These are phyloP conservation scores for Nasonia longicornis DNA, from an alignment of 1,140 invertebrate species.

Conservation along the genomic window DNA sequence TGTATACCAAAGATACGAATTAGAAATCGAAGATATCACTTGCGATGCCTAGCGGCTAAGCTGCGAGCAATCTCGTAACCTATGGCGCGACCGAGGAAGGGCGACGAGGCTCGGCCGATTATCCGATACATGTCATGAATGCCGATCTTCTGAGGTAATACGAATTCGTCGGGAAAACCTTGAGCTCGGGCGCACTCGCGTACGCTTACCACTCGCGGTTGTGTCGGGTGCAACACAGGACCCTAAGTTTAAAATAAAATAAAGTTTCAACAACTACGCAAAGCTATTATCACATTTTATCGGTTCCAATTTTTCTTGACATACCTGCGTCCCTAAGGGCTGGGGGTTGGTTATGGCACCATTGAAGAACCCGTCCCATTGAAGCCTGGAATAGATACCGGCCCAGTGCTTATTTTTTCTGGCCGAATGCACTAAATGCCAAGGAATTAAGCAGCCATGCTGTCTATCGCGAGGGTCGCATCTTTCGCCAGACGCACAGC, in stretches of 20 bases:
- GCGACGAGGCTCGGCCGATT: conserved; percentile 90
- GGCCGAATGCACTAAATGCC: conserved; percentile 91
- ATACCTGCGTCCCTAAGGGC: conserved; percentile 86
- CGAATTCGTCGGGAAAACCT: conserved; percentile 85
- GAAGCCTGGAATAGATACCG: conserved; percentile 77
- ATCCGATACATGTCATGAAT: conserved; percentile 82
- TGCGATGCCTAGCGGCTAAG: not conserved
- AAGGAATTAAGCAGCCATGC: conserved; percentile 88
- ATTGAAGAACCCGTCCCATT: conserved; percentile 88
- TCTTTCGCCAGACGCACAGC: conserved; percentile 74
- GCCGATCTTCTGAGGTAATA: conserved; percentile 78
- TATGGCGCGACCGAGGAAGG: conserved; percentile 81
- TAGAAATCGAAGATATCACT: not conserved
- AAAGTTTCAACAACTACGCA: not conserved
- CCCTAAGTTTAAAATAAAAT: conserved; percentile 35
- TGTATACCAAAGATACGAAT: not conserved
- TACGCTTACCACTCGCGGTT: conserved; percentile 32
- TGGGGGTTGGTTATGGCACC: conserved; percentile 91
- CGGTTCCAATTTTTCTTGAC: not conserved
- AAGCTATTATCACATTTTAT: not conserved
- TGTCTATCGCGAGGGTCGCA: conserved; percentile 83
- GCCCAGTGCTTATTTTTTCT: conserved; percentile 90
- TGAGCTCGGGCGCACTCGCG: conserved; percentile 88
- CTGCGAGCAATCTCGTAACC: conserved; percentile 75
- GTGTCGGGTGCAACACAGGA: conserved; percentile 25